These are phyloP conservation scores for Pseudopleuronectes americanus DNA, from an alignment of 2,797 vertebrate genomes.

Conservation along the genomic window DNA sequence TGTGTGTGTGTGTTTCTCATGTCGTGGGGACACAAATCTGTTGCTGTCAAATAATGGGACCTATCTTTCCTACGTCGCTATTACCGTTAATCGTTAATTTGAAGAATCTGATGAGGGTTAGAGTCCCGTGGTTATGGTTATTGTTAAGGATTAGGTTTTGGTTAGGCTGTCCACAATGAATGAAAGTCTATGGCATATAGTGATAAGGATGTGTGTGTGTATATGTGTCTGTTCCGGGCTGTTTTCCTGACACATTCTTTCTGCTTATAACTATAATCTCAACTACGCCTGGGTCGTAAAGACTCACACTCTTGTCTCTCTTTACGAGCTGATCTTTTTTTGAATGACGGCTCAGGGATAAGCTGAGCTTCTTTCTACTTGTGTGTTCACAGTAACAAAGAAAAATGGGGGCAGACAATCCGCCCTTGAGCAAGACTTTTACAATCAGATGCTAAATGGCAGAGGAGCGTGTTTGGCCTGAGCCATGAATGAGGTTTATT, in stretches of 20 bases:
- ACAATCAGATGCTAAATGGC: neutral
- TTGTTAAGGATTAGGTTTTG: no score
- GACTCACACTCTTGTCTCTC: neutral
- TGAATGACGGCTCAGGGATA: no score
- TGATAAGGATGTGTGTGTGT: no score
- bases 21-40: neutral
- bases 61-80: neutral
- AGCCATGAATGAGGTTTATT: neutral
- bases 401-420: neutral
- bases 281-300: neutral
- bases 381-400: no score
- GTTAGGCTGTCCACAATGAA: no score
- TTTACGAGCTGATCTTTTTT: neutral
- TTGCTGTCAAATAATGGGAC: no score
- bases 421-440: conserved; percentile 15
- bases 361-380: no score
- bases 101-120: no score
- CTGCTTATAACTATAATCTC: neutral
- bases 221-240: neutral
- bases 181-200: no score
- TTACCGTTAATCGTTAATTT: no score
- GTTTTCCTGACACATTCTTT: neutral
- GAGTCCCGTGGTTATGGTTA: no score
- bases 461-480: neutral
- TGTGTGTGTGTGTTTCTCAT: neutral